Conservation (phyloP, 2,888 invertebrate genomes). For the Tinea pellionella region DNA sequence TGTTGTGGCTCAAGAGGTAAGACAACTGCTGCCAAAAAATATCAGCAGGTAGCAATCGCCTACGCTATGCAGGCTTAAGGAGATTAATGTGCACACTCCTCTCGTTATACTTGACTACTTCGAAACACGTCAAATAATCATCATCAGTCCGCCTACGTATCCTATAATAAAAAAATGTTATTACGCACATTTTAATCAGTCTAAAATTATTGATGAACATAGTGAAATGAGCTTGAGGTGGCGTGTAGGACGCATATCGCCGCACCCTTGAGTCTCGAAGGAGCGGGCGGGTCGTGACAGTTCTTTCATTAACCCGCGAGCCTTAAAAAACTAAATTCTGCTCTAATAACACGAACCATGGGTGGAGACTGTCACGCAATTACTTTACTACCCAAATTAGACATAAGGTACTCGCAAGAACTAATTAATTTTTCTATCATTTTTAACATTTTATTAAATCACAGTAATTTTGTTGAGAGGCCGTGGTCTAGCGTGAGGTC, state of each 20-base stretch:
- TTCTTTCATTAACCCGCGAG: slow-evolving; percentile 51
- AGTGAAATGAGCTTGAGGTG: slow-evolving; percentile 6
- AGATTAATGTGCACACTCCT: too few relatives aligned
- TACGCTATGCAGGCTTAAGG: too few relatives aligned
- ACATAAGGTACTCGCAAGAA: background rate
- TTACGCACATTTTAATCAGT: background rate
- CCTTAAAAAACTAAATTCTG: slow-evolving; percentile 55
- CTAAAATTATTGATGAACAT: slow-evolving; percentile 9
- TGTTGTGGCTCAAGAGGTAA: too few relatives aligned
- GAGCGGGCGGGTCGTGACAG: slow-evolving; percentile 45
- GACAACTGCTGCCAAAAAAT: too few relatives aligned
- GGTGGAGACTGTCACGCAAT: slow-evolving; percentile 59
- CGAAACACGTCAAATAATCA: too few relatives aligned
- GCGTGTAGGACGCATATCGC: slow-evolving; percentile 35
- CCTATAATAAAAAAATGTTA: too few relatives aligned
- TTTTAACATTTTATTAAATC: too few relatives aligned
- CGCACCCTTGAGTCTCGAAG: slow-evolving; percentile 46
- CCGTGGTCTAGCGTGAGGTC: too few relatives aligned
- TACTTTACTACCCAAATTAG: slow-evolving; percentile 22
- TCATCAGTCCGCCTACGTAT: too few relatives aligned
- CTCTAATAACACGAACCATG: slow-evolving; percentile 52
- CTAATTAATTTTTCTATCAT: slow-evolving; percentile 4
- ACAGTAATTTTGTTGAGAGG: too few relatives aligned
- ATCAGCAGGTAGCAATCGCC: too few relatives aligned
- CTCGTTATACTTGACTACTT: too few relatives aligned